phyloP scores from a whole-genome alignment of 2,888 invertebrate species.

The Lithosia quadra region DNA sequence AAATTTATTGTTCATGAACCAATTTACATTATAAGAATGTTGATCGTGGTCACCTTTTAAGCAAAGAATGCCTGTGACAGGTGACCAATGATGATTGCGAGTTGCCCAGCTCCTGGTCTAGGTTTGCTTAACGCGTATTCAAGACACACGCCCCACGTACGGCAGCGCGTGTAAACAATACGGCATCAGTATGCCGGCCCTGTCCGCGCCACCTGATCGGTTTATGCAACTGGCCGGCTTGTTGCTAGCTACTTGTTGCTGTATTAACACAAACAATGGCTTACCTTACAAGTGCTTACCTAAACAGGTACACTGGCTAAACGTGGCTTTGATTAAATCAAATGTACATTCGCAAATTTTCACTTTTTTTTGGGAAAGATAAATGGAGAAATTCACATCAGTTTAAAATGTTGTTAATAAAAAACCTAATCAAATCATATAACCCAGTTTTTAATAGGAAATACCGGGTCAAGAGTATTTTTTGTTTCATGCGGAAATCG shows the following conservation, averaged over 20 bases:
- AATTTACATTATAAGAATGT: too few species aligned
- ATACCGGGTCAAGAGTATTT: too few species aligned
- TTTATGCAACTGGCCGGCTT: conserved; percentile 43
- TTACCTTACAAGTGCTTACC: neutral
- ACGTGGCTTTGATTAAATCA: neutral
- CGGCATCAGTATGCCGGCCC: conserved; percentile 29
- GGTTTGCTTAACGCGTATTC: conserved; percentile 20
- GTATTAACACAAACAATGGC: conserved; percentile 11
- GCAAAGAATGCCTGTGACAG: too few species aligned
- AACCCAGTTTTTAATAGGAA: too few species aligned
- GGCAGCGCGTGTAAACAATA: conserved; percentile 30
- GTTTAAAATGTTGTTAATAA: too few species aligned
- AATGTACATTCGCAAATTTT: neutral
- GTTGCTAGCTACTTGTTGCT: conserved; percentile 24
- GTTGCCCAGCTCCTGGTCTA: conserved; percentile 30
- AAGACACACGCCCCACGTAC: conserved; percentile 16
- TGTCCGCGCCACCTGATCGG: conserved; percentile 44
- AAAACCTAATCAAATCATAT: too few species aligned
- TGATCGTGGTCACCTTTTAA: too few species aligned
- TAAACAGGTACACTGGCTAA: neutral
- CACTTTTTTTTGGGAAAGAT: too few species aligned
- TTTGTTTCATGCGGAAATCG: too few species aligned
- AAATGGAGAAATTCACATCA: too few species aligned
- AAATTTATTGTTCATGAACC: too few species aligned
- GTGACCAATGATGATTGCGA: too few species aligned